phyloP scores from a whole-genome alignment of 1,140 invertebrate species.

The Heterodera carotae region DNA sequence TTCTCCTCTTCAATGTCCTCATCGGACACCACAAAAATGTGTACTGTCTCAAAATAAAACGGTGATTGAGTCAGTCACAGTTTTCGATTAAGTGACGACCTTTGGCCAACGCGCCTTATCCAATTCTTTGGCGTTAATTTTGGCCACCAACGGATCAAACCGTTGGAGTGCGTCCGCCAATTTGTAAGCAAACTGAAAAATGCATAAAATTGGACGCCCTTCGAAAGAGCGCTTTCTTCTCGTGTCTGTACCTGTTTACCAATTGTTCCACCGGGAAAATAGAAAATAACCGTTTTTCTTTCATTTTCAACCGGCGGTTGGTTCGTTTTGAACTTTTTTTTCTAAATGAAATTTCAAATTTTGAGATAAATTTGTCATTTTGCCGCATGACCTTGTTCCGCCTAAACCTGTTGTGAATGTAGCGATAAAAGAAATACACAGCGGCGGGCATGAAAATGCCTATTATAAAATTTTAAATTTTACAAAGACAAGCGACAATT shows the following conservation, averaged over 20 bases:
- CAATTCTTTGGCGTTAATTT: conserved; percentile 31
- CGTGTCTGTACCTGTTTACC: conserved; percentile 2
- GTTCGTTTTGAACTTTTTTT: conserved; percentile 28
- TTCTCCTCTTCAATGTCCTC: not conserved
- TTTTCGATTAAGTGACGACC: not conserved
- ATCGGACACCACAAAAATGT: conserved; percentile 11
- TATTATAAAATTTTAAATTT: not conserved
- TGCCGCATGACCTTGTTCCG: not conserved
- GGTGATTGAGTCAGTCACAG: conserved; percentile 14
- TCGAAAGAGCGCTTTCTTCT: not conserved
- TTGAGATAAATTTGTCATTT: no score
- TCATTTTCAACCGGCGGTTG: not conserved
- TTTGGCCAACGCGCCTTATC: conserved; percentile 29
- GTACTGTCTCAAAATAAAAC: conserved; percentile 17
- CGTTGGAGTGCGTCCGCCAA: conserved; percentile 33
- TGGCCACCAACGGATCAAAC: conserved; percentile 42
- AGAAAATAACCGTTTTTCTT: conserved; percentile 24
- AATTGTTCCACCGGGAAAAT: not conserved
- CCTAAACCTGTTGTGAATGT: conserved; percentile 31
- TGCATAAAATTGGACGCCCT: not conserved
- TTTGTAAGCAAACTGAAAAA: conserved; percentile 34
- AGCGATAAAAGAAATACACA: conserved; percentile 44
- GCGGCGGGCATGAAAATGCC: conserved; percentile 45
- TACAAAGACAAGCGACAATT: not conserved
- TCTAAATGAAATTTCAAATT: conserved; percentile 9